Evolutionary conservation across 2,113 vertebrate genomes (phyloP).

Genomic region (Diphyllodes magnificus): DNA sequence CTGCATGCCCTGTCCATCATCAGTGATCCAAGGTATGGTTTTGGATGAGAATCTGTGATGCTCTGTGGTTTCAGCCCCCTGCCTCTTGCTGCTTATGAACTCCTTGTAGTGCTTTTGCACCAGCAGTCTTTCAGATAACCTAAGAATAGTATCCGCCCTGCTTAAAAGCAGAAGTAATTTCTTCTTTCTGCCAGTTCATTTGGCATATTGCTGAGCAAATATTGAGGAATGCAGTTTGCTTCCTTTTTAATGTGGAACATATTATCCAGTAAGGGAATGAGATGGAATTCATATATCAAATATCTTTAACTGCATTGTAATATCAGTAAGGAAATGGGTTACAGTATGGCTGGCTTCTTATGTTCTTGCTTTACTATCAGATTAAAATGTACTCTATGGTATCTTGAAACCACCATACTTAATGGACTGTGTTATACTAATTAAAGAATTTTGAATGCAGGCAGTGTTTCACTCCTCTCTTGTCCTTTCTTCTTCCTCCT

Average conservation of each 20-base stretch:
- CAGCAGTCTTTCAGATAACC: background rate
- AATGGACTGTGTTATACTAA: constrained; percentile 48
- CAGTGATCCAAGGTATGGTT: background rate
- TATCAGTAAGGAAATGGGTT: constrained; percentile 9
- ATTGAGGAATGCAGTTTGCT: constrained; percentile 24
- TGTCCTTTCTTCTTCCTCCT: constrained; percentile 13
- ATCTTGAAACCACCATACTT: constrained; percentile 26
- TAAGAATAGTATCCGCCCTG: constrained; percentile 38
- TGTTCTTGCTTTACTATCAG: background rate
- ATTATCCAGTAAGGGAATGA: constrained; percentile 7
- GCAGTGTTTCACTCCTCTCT: background rate
- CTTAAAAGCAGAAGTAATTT: constrained; percentile 32
- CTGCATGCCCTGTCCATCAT: background rate
- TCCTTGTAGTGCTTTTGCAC: background rate
- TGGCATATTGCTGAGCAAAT: constrained; percentile 39
- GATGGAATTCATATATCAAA: constrained; percentile 7
- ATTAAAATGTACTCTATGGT: background rate
- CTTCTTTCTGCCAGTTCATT: constrained; percentile 36
- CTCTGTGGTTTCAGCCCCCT: background rate
- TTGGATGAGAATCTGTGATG: background rate
- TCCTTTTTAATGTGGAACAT: constrained; percentile 34
- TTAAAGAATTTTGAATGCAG: constrained; percentile 47
- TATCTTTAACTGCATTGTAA: background rate
- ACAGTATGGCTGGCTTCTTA: background rate
- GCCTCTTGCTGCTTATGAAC: background rate